Base-by-base conservation (phyloP, 2,113 vertebrate species). In the Catharus minimus region DNA sequence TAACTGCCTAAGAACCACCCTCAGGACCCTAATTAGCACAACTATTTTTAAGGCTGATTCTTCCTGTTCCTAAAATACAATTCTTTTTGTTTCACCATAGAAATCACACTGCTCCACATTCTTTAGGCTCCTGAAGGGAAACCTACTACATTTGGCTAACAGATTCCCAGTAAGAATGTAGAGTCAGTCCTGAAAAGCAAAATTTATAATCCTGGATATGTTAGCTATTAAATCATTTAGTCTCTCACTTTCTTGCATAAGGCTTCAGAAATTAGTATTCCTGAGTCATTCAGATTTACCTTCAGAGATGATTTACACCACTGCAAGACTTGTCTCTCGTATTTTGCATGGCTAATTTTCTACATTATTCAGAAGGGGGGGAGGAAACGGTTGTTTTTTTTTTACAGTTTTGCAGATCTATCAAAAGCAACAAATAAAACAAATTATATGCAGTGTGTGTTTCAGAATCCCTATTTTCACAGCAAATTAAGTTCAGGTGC, bases 401-500 rank as follows among this genome's bases (percentile, higher is more conserved):
- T 88, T 88, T 93, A 64, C 41, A 53, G 61, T 90, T 93, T 68
- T 86, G 61, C 90, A 88, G 61, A 81, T 89, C 77, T 74, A 78
- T 86, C 86, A 93, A 83, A 94, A 32, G 80, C 77, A 90, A 84
- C 41, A 93, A 74, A 86, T 94, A 90, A 78, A 84, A 53, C 66
- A 73, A 95, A 94, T 90, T 75, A 84, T 36, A 72, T 55, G 53
- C 83, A 53, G 23, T 19, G 5, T 43, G 53, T 78, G 38, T 83
- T 90, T 78, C 81, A 83, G 73, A 94, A 82, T 90, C 46, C 33
- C 41, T 91, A 11, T 93, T 94, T 95, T 94, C 86, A 78, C 46
- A 86, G 76, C 77, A 95, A 81, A 88, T 94, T 86, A 90, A 88
- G 39, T 93, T 95, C 90, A 95, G 82, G 90, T 94, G 66, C 76